A percentile compares a stretch with the other conserved stretches of the same genome.
These are phyloP conservation scores for Scleropages formosus DNA, from an alignment of 2,797 vertebrate species.

Conservation along the genomic window DNA sequence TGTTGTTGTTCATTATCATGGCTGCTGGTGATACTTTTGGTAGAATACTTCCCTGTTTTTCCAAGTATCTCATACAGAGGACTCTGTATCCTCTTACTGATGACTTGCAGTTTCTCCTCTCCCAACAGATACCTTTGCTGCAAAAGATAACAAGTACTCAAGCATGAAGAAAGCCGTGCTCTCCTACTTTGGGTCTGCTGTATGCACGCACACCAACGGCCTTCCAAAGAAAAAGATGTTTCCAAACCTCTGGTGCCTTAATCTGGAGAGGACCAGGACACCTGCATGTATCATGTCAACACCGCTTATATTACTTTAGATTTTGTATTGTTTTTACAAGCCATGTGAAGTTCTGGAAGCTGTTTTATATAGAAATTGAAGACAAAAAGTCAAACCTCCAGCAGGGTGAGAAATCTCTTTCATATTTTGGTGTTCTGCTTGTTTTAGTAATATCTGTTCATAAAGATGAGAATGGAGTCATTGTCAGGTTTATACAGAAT, in stretches of 20 bases:
- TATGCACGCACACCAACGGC: conserved; percentile 76
- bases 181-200: conserved; percentile 49
- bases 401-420: neutral
- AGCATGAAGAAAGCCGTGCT: conserved; percentile 51
- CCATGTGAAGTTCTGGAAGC: neutral
- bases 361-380: neutral
- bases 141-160: conserved; percentile 75
- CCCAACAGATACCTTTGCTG: conserved; percentile 83
- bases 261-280: conserved; percentile 84
- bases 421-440: neutral
- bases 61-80: neutral
- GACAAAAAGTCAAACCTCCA: neutral
- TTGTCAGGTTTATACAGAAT: neutral
- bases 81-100: neutral
- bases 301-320: conserved; percentile 54
- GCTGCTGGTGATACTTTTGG: neutral
- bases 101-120: neutral
- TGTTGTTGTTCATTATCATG: neutral
- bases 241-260: conserved; percentile 91
- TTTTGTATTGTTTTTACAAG: conserved; percentile 34
- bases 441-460: conserved; percentile 8
- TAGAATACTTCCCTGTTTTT: neutral
- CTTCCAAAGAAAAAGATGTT: conserved; percentile 67
- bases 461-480: conserved; percentile 5
- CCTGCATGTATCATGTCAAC: conserved; percentile 69